These are phyloP conservation scores for Agrotis puta DNA, from an alignment of 2,888 invertebrate species.

Conservation along the genomic window DNA sequence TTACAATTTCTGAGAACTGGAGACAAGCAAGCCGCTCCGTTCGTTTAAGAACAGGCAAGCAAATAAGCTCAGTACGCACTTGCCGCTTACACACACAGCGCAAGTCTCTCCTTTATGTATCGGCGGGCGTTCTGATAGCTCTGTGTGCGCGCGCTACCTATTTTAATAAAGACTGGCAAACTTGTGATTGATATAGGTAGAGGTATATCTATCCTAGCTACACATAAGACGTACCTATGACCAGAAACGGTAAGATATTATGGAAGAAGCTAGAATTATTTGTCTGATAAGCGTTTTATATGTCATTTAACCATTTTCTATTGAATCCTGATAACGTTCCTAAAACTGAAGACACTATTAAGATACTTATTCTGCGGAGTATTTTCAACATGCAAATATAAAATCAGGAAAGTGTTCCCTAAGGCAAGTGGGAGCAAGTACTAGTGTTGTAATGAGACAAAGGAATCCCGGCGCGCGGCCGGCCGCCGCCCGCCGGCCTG, in stretches of 20 bases:
- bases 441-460: constrained; percentile 87
- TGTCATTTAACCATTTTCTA: background rate
- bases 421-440: constrained; percentile 66
- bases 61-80: constrained; percentile 85
- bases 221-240: constrained; percentile 11
- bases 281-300: background rate
- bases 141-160: constrained; percentile 53
- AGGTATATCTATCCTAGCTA: constrained; percentile 9
- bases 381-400: constrained; percentile 15
- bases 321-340: background rate
- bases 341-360: background rate
- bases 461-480: constrained; percentile 87
- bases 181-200: constrained; percentile 41
- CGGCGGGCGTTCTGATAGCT: constrained; percentile 54
- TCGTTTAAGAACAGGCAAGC: constrained; percentile 83
- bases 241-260: constrained; percentile 5
- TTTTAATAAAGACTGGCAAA: constrained; percentile 57
- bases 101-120: constrained; percentile 53
- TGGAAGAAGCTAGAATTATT: constrained; percentile 14
- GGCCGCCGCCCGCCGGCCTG: constrained; percentile 90
- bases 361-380: background rate
- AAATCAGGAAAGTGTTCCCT: constrained; percentile 44
- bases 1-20: constrained; percentile 90
- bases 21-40: constrained; percentile 87
- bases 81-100: constrained; percentile 72